Evolutionary conservation across 2,888 invertebrate species (phyloP), one percentile per base, ranked within the genome.

Genomic region (Stegana nigrithorax): DNA sequence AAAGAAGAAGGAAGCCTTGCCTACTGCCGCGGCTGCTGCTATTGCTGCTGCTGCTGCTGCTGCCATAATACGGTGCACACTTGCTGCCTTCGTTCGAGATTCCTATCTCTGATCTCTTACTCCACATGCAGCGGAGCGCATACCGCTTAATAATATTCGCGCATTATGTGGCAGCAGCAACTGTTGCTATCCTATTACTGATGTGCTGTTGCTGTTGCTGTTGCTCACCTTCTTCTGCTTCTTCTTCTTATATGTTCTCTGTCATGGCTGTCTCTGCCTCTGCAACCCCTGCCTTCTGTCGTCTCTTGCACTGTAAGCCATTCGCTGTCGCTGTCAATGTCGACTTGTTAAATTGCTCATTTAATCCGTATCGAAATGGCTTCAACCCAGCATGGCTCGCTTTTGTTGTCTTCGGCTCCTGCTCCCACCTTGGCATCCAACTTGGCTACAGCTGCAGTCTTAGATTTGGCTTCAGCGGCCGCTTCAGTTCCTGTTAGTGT

Each of bases 31-130:
- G 21, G 56, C 64, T 60, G 53, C 59, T 64, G 59, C 21, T 64
- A 62, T 47, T 62, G 68, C 58, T 66, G 59, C 60, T 60, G 50
- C 60, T 44, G 7, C 63, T 63, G 62, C 60, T 62, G 45, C 57
- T 23, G n/a, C 10, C 17, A 57, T 59, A 8, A 50, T 32, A 10
- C 36, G 61, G 60, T 62, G 64, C 71, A 66, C 71, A 17, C 47
- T 50, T 21, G 25, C 42, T 42, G 12, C 23, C 39, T 73, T 79
- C 67, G 69, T 67, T 71, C 69, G 67, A 77, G 82, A 81, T 81
- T 76, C 73, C 73, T 78, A 82, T 81, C 81, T 80, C 27, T 81
- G 82, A 81, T 82, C 82, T 74, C 81, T 81, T 78, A 81, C 81
- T 81, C 80, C 78, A 81, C 81, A 81, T 82, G 81, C 63, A 77